Percentiles rank a stretch among this genome's conserved stretches.
Evolutionary conservation across 2,797 vertebrate genomes (phyloP).

Genomic region (Remorina albescens): DNA sequence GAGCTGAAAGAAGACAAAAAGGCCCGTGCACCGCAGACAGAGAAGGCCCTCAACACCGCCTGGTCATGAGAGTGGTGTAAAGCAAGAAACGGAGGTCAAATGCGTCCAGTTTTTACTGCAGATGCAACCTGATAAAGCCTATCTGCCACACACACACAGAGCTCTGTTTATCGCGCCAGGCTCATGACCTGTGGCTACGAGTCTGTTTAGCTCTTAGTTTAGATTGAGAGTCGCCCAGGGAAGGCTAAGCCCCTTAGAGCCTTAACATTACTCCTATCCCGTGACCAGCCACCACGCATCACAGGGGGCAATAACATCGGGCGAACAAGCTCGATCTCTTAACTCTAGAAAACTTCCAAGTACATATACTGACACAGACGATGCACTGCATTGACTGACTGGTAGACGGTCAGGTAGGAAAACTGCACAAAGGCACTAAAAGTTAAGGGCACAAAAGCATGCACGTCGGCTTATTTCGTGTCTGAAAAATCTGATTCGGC

Average conservation of each 20-base stretch:
- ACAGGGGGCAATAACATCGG: constrained; percentile 39
- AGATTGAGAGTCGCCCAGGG: constrained; percentile 66
- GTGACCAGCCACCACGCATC: constrained; percentile 68
- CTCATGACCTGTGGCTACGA: constrained; percentile 66
- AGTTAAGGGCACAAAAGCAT: neutral
- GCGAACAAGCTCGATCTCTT: neutral
- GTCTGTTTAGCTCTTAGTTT: constrained; percentile 66
- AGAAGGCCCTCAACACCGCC: neutral
- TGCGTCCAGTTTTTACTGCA: constrained; percentile 52
- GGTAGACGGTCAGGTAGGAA: neutral
- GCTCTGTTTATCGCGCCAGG: constrained; percentile 70
- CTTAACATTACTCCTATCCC: constrained; percentile 73
- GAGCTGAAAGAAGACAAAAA: neutral
- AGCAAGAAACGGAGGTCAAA: constrained; percentile 27
- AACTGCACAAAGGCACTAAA: neutral
- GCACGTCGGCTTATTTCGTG: neutral
- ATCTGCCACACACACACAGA: constrained; percentile 70
- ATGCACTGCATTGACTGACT: neutral
- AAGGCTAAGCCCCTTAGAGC: constrained; percentile 78
- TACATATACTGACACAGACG: neutral
- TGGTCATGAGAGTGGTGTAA: constrained; percentile 13
- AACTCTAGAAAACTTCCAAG: neutral
- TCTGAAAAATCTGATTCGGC: neutral
- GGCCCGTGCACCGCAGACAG: neutral
- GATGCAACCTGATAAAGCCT: constrained; percentile 81